Evolutionary conservation across 2,888 invertebrate species (phyloP), one percentile per base, ranked within the genome.

Genomic region (Chaitophorus viminalis): DNA sequence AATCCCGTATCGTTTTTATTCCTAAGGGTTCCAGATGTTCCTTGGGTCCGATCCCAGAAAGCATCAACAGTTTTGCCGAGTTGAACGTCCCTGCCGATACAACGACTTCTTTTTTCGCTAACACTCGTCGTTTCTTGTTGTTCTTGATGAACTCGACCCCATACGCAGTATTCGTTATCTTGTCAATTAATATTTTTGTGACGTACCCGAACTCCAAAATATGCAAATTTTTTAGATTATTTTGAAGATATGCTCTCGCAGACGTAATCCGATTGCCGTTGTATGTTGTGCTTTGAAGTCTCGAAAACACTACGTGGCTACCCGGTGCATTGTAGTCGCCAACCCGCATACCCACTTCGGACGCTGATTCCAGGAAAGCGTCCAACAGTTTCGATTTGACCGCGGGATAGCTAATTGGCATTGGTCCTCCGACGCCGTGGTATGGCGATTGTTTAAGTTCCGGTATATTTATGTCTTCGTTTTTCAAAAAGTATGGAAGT

Each of bases 1-100:
- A 76, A 75, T 89, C 89, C 17, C 46, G 36, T 0, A 89, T 14
- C 3, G 82, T 77, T 1, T 76, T 77, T 46, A 94, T 93, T 18
- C 93, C 92, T 75, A 92, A 90, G 87, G 92, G 91, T 39, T 91
- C 90, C 14, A 94, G 92, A 89, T 94, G 94, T 77, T 93, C 91
- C 31, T 91, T 92, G 0, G 94, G 94, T 3, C 94, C 94, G 17
- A 95, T 75, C 8, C 95, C 95, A 17, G 94, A 94, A 52, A 95
- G 90, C 92, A 93, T 92, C 72, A 94, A 91, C 11, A 97, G 91
- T 91, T 97, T 96, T 0, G 97, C 95, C 0, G 96, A 94, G 91
- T 95, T 95, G 89, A 97, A 94, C 0, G 96, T 94, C 0, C 96
- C 96, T 2, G 95, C 95, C 14, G 95, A 94, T 6, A 94, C 90